Evolutionary conservation across 2,888 invertebrate genomes (phyloP).

Genomic region (Sinotaia quadrata): DNA sequence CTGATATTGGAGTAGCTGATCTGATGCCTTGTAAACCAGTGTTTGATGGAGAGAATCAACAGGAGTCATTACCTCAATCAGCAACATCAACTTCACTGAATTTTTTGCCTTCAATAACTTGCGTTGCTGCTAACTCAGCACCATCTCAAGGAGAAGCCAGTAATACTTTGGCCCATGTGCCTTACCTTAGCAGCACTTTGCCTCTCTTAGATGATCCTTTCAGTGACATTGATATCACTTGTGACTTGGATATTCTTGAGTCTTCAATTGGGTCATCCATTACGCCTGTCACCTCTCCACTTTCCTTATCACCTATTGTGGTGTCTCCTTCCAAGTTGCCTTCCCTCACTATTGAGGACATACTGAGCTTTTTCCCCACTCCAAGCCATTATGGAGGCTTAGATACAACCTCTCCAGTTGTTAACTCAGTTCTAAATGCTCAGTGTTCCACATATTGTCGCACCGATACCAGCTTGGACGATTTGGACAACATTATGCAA

Average conservation of each 20-base stretch:
- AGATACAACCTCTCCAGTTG: conserved; percentile 40
- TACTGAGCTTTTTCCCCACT: conserved; percentile 69
- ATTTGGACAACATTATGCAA: conserved; percentile 80
- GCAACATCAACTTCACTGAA: no score
- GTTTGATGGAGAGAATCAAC: background rate
- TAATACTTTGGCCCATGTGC: conserved; percentile 11
- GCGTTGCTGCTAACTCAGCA: background rate
- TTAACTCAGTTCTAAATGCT: conserved; percentile 35
- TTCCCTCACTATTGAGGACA: conserved; percentile 72
- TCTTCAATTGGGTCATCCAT: background rate
- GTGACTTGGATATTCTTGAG: background rate
- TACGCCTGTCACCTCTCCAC: background rate
- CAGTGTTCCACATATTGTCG: conserved; percentile 48
- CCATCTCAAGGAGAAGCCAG: background rate
- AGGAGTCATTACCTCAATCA: background rate
- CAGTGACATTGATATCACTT: conserved; percentile 45
- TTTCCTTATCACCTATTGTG: conserved; percentile 72
- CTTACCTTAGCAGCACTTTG: conserved; percentile 19
- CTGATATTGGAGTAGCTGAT: conserved; percentile 27
- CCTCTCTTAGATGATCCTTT: conserved; percentile 41
- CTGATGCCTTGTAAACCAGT: conserved; percentile 31
- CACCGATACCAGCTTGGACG: conserved; percentile 73
- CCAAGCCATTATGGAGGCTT: conserved; percentile 46
- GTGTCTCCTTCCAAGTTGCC: conserved; percentile 66
- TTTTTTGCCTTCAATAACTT: background rate